These are phyloP conservation scores for Cephalopholis sonnerati DNA, from an alignment of 2,113 vertebrate genomes.

Conservation along the genomic window DNA sequence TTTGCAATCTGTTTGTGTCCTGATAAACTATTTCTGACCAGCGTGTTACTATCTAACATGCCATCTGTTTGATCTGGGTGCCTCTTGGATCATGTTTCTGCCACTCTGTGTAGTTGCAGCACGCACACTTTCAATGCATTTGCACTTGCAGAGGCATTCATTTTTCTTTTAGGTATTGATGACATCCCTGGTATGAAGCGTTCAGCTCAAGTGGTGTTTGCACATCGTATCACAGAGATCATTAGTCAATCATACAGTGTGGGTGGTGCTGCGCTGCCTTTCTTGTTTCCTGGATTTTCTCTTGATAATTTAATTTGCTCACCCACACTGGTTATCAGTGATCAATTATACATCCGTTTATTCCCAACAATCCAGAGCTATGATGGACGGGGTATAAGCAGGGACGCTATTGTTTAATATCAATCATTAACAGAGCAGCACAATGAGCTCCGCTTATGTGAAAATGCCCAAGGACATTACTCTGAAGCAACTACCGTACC, in stretches of 20 bases:
- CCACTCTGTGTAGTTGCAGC: neutral
- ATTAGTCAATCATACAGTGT: conserved; percentile 9
- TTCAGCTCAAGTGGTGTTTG: neutral
- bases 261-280: neutral
- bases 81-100: neutral
- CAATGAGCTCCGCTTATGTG: conserved; percentile 8
- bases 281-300: conserved; percentile 26
- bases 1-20: neutral
- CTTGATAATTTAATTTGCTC: conserved; percentile 20
- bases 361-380: no score
- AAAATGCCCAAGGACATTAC: conserved; percentile 32
- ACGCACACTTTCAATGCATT: neutral
- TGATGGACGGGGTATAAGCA: neutral
- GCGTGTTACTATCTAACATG: conserved; percentile 26
- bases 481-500: neutral
- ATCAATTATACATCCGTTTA: neutral
- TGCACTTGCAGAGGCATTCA: neutral
- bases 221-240: conserved; percentile 1
- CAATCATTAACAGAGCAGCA: conserved; percentile 1
- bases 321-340: neutral
- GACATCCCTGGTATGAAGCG: neutral
- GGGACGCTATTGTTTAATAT: neutral
- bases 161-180: neutral
- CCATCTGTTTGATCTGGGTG: conserved; percentile 26
- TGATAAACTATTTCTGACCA: conserved; percentile 1